Base-by-base conservation (phyloP, 2,113 vertebrate species). In the Semicossyphus pulcher region DNA sequence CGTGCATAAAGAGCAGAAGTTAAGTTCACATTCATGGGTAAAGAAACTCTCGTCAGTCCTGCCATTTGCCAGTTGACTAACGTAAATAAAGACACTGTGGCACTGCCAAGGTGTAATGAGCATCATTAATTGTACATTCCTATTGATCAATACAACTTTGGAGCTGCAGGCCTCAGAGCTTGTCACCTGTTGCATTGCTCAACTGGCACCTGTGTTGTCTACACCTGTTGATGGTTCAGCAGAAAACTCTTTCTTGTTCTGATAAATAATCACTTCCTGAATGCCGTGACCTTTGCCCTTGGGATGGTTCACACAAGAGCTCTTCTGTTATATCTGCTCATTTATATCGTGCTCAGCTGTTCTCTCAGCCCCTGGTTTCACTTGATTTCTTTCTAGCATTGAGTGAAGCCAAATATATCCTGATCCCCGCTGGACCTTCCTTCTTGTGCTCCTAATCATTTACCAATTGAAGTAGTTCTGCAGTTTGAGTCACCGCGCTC, bases 181-280 rank as follows among this genome's bases (percentile, higher is more conserved):
- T n/a, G n/a, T n/a, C n/a, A n/a, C n/a, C n/a, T n/a, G n/a, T n/a
- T n/a, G n/a, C 8, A 6, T 18, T 29, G 4, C 23, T 58, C 3
- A n/a, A n/a, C n/a, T n/a, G 42, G 9, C 12, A 20, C 18, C 20
- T 1, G 0, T 52, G 15, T 15, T 16, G 5, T 36, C 23, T 18
- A n/a, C n/a, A n/a, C n/a, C 21, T n/a, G 23, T 15, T 10, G 1
- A 15, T 12, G 7, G 34, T 39, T 52, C 25, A 11, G 26, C 28
- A 39, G 36, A 2, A 20, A 18, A 66, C 29, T 15, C 45, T 59
- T 47, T 10, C 53, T 44, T n/a, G 48, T 18, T 31, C 41, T 23
- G 10, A 52, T 69, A 11, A 41, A 9, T 16, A 29, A 47, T 53
- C 10, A 1, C 49, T 65, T 62, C 69, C 81, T 57, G 56, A 59